Base-by-base conservation (phyloP, 2,797 vertebrate species). In the Hapalemur alaotrensis region DNA sequence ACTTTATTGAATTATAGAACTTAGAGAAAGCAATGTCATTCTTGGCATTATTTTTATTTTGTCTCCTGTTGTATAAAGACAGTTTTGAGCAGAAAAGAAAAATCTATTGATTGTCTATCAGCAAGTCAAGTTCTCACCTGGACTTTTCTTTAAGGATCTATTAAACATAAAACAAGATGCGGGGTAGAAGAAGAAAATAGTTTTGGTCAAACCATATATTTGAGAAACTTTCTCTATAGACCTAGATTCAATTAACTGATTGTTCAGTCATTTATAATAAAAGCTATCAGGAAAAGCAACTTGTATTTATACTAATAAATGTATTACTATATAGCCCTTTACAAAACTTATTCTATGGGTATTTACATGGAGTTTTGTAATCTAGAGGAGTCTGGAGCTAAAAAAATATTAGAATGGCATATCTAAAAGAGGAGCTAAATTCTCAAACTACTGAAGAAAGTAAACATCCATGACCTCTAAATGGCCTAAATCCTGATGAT, bases 341-440 rank as follows among this genome's bases (percentile, higher is more conserved):
- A 61, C 11, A 43, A 78, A 3, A 80, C 48, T 41, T 90, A 87
- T 41, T 80, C 38, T 92, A 28, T 59, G 12, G 2, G 3, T 88
- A 23, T 73, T 94, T 88, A 67, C 13, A 76, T 91, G n/a, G 11
- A 54, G 32, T 88, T 93, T 91, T 89, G 3, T 72, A 93, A 85
- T 70, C 30, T 69, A 63, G 38, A 61, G 35, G 72, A 14, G 18
- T 84, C 28, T 67, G 1, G 61, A 70, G 20, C 54, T 59, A 25
- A 8, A 75, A 81, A 46, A 67, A 52, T 17, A n/a, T 78, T 91
- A 91, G 28, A 79, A 80, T 41, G n/a, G 2, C 59, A 72, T 6
- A 65, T n/a, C 14, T 32, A 32, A 81, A 91, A 72, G 17, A 50
- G 83, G 23, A 93, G 22, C 43, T 88, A 75, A 90, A 88, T 81